These are phyloP conservation scores for Macropodus opercularis DNA, from an alignment of 2,797 vertebrate species.

Conservation along the genomic window DNA sequence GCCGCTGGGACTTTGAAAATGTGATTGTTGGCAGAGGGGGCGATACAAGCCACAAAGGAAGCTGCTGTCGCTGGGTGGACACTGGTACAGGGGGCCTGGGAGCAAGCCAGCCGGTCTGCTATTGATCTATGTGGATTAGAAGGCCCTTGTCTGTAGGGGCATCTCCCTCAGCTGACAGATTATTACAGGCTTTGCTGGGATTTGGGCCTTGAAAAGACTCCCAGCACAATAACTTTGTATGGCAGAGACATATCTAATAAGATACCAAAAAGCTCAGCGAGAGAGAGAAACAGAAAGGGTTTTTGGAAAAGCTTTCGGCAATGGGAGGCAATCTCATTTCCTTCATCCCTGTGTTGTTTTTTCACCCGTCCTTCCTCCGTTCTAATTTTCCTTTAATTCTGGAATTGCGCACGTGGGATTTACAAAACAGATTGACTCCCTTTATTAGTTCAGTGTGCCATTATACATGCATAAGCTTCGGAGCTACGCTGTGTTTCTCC, in stretches of 20 bases:
- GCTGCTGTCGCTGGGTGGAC: constrained; percentile 62
- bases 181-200: constrained; percentile 83
- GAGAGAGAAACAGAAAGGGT: constrained; percentile 46
- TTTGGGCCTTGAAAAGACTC: constrained; percentile 80
- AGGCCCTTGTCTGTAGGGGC: constrained; percentile 78
- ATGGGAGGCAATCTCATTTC: constrained; percentile 65
- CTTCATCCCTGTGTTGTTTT: constrained; percentile 34
- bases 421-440: constrained; percentile 76
- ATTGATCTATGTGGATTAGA: constrained; percentile 85
- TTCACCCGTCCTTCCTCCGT: constrained; percentile 48
- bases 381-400: constrained; percentile 74
- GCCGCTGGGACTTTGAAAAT: constrained; percentile 55
- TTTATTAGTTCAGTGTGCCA: constrained; percentile 76
- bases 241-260: constrained; percentile 82
- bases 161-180: constrained; percentile 83
- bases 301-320: constrained; percentile 73
- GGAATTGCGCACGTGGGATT: constrained; percentile 75
- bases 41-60: constrained; percentile 50
- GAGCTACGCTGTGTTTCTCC: constrained; percentile 53
- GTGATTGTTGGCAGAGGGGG: constrained; percentile 47
- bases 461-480: constrained; percentile 73
- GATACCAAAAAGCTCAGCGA: constrained; percentile 77
- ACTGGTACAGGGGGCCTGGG: constrained; percentile 47
- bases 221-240: constrained; percentile 81
- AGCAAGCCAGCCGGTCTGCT: constrained; percentile 64